These are phyloP conservation scores for Eolophus roseicapilla DNA, from an alignment of 2,113 vertebrate species.

Conservation along the genomic window DNA sequence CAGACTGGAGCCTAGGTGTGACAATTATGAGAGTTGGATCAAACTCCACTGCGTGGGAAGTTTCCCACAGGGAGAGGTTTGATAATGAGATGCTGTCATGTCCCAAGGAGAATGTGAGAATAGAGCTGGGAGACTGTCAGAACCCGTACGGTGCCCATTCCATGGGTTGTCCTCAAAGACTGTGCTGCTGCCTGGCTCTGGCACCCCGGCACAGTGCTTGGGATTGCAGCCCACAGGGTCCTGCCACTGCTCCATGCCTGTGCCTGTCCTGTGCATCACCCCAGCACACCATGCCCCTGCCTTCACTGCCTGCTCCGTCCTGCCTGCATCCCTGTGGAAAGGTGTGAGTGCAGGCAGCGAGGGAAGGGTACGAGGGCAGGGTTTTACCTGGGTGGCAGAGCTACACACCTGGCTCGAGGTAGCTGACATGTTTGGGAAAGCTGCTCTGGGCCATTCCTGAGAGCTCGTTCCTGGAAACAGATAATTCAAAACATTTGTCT, in stretches of 20 bases:
- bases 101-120: accelerated
- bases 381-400: background rate
- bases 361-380: background rate
- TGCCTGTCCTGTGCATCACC: accelerated
- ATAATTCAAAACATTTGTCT: slow-evolving; percentile 19
- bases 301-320: background rate
- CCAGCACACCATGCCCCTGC: accelerated
- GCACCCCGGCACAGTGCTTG: accelerated
- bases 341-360: accelerated
- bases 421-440: background rate
- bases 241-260: background rate
- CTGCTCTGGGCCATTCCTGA: background rate
- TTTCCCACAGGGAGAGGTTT: background rate
- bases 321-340: accelerated
- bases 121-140: background rate
- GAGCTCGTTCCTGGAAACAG: background rate
- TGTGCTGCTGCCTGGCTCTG: background rate
- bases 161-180: accelerated
- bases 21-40: background rate
- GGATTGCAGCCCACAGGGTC: background rate
- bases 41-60: background rate
- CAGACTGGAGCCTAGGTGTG: background rate
- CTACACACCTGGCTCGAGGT: accelerated
- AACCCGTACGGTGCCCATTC: background rate
- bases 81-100: accelerated